Base-by-base conservation (phyloP, 1,140 invertebrate species). In the Oryctes rhinoceros region DNA sequence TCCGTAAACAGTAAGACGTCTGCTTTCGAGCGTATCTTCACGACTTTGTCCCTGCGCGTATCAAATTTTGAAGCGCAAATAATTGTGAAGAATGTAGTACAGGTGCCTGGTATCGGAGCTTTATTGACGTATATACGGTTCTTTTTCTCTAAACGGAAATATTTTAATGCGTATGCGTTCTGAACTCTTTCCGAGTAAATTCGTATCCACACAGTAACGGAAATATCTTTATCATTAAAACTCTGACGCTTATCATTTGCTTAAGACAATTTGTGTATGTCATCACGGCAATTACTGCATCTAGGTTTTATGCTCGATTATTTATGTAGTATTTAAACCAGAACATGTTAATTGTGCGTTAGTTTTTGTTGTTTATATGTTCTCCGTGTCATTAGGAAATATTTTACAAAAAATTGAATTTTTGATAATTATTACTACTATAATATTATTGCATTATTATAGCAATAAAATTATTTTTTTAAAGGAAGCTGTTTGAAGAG, bases 21-120 rank as follows among this genome's bases (percentile, higher is more conserved):
- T 67, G 65, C 65, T 67, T 67, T 67, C 20, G 65, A 67, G n/a
- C 65, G 65, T 67, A 67, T 67, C 65, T 67, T 67, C 65, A 67
- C 65, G 65, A 67, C 65, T 67, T 67, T 76, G 74, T 76, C 44
- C 74, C 20, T 37, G 44, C n/a, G 74, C 74, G 74, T 76, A 76
- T 76, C 74, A 76, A 76, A 76, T 76, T 76, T 76, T 76, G 74
- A 48, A 76, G 74, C 74, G 74, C 74, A 48, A 76, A 76, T 76
- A 76, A 76, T 76, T 48, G 74, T 44, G 20, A 76, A 48, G 74
- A 76, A 76, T 76, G 74, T 76, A 11, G 74, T 48, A 76, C 74
- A 76, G 74, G 74, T 76, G 74, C 44, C 74, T 47, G n/a, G 35
- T 74, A 35, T 74, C 5, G 65, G 11, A 53, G 18, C 18, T 67